phyloP scores from a whole-genome alignment of 2,888 invertebrate genomes.

The Melipona bicolor region DNA sequence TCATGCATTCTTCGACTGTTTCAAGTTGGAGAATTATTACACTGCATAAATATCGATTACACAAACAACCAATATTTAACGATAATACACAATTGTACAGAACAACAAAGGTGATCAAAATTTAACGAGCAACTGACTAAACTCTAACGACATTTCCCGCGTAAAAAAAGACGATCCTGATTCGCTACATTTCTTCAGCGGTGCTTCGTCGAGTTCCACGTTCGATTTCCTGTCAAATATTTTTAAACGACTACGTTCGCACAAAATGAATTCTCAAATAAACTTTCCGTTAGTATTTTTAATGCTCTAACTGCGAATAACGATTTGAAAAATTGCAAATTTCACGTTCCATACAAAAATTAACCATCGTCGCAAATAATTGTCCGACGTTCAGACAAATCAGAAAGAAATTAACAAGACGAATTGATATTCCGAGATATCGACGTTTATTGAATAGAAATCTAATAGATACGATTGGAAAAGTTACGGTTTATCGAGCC shows the following conservation, averaged over 20 bases:
- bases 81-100: background rate
- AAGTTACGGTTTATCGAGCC: background rate
- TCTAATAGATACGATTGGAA: no score
- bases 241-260: background rate
- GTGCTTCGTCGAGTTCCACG: background rate
- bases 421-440: no score
- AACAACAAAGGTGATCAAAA: background rate
- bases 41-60: no score
- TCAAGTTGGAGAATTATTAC: no score
- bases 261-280: background rate
- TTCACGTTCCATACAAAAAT: background rate
- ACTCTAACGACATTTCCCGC: conserved; percentile 19
- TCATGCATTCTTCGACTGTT: background rate
- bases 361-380: background rate
- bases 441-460: background rate
- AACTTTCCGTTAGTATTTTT: background rate
- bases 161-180: background rate
- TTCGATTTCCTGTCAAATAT: background rate
- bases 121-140: background rate
- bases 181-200: conserved; percentile 10
- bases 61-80: background rate
- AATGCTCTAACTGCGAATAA: background rate
- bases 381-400: background rate
- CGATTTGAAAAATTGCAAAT: background rate
- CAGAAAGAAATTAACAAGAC: background rate